Base-by-base conservation (phyloP, 2,113 vertebrate species). In the Montifringilla adamsi region DNA sequence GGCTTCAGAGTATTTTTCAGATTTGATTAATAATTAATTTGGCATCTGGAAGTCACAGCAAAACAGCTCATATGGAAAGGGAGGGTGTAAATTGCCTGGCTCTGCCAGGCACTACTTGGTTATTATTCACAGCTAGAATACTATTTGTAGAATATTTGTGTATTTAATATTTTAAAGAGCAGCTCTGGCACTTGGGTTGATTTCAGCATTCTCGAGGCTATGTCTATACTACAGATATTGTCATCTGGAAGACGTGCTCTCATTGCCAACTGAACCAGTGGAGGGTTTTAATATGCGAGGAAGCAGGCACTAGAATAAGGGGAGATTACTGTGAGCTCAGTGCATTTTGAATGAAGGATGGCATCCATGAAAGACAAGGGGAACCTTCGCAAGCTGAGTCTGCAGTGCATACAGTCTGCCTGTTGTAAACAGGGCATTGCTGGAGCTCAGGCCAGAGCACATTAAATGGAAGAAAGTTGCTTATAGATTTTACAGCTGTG, bases 1-100 rank as follows among this genome's bases (percentile, higher is more conserved):
- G 46, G 67, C 52, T 56, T 93, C 75, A 59, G 44, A 33, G 37
- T 60, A 31, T 78, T 69, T 78, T 91, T 69, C 58, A 53, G 46
- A 46, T 43, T 74, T 70, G 76, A 87, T 97, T 96, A 97, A 97
- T 94, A 94, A 93, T 94, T 73, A 83, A 95, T 63, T 91, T 94
- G 60, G 83, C 83, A 91, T 96, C 91, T 91, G 80, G 89, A 94
- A 93, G 44, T 64, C 88, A 74, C 69, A 70, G 83, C 44, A 75
- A 92, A 95, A 91, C 73, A 89, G 73, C 46, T 95, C 79, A 69
- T 64, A 90, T 68, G 66, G 52, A 94, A 97, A 93, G 63, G 30
- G 60, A 84, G 43, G 73, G 88, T 88, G 73, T 68, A 92, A 94
- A 95, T 64, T 59, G 56, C 52, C 79, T 89, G 70, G 76, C 47